phyloP scores from a whole-genome alignment of 2,113 vertebrate genomes.

The Osmerus mordax region DNA sequence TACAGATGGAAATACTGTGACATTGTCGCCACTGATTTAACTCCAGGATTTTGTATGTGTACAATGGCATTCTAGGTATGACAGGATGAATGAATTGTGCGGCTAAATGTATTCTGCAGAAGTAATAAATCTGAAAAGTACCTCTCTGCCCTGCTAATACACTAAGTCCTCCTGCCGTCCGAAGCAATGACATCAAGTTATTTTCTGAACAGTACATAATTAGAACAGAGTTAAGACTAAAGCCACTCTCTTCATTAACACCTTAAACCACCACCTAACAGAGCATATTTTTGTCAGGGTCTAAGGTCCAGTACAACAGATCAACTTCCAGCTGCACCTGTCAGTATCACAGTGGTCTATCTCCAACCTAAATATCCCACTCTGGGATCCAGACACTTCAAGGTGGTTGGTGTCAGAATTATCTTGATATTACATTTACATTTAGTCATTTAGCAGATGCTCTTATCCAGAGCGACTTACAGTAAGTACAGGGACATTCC shows the following conservation, averaged over 20 bases:
- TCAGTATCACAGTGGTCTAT: constrained; percentile 42
- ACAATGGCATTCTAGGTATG: constrained; percentile 35
- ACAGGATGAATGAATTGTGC: constrained; percentile 43
- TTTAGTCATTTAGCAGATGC: no score
- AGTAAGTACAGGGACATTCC: no score
- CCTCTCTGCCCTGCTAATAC: constrained; percentile 44
- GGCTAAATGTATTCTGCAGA: constrained; percentile 37
- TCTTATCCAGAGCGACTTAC: no score
- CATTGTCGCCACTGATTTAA: constrained; percentile 11
- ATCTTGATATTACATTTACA: constrained; percentile 20
- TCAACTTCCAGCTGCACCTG: constrained; percentile 69
- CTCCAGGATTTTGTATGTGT: constrained; percentile 6
- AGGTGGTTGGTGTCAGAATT: constrained; percentile 24
- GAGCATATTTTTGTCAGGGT: constrained; percentile 68
- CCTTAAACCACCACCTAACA: constrained; percentile 61
- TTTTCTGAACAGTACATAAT: constrained; percentile 58
- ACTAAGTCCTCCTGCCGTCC: constrained; percentile 38
- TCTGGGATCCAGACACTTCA: constrained; percentile 18
- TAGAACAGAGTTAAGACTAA: constrained; percentile 58
- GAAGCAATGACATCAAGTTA: constrained; percentile 59
- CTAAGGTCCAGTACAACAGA: constrained; percentile 41
- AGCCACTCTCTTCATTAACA: constrained; percentile 67
- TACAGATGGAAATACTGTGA: constrained; percentile 19
- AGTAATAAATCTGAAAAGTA: constrained; percentile 51
- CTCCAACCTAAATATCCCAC: constrained; percentile 15